Conservation (phyloP, 2,797 vertebrate species). For the Lagocephalus sceleratus region DNA sequence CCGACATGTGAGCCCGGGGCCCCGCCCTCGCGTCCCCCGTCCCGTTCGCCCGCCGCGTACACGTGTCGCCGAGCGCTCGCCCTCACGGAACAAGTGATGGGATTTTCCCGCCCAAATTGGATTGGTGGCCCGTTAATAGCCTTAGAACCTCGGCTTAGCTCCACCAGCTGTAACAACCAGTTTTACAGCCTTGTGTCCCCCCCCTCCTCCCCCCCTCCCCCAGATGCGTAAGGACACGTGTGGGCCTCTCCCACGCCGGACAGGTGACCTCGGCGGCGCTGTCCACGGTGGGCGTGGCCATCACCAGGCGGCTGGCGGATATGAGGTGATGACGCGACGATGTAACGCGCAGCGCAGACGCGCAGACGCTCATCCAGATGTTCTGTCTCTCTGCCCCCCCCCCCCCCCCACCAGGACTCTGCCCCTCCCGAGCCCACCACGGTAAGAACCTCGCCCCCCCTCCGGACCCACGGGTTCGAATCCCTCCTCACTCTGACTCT, state of each 20-base stretch:
- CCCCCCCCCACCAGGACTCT: conserved; percentile 81
- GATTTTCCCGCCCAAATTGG: conserved; percentile 64
- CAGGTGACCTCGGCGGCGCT: conserved; percentile 89
- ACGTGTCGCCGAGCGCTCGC: conserved; percentile 32
- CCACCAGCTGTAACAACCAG: conserved; percentile 22
- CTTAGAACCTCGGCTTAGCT: conserved; percentile 58
- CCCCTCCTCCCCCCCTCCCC: not conserved
- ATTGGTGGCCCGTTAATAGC: conserved; percentile 65
- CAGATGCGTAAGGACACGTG: conserved; percentile 92
- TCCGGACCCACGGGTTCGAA: too few species aligned
- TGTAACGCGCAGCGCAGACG: too few species aligned
- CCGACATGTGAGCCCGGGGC: conserved; percentile 76
- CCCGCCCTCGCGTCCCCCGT: conserved; percentile 5
- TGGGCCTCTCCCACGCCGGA: conserved; percentile 88
- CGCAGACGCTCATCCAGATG: not conserved
- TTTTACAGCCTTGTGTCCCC: not conserved
- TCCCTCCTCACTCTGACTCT: too few species aligned
- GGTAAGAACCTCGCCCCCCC: conserved; percentile 78
- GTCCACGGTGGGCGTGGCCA: conserved; percentile 82
- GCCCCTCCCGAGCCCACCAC: conserved; percentile 88
- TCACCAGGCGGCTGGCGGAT: conserved; percentile 87
- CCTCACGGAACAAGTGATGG: conserved; percentile 60
- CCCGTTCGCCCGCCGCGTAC: conserved; percentile 6
- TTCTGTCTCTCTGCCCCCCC: conserved; percentile 52
- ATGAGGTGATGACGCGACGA: too few species aligned